Evolutionary conservation across 2,888 invertebrate species (phyloP), one percentile per base, ranked within the genome.

Genomic region (Chalcosyrphus nemorum): DNA sequence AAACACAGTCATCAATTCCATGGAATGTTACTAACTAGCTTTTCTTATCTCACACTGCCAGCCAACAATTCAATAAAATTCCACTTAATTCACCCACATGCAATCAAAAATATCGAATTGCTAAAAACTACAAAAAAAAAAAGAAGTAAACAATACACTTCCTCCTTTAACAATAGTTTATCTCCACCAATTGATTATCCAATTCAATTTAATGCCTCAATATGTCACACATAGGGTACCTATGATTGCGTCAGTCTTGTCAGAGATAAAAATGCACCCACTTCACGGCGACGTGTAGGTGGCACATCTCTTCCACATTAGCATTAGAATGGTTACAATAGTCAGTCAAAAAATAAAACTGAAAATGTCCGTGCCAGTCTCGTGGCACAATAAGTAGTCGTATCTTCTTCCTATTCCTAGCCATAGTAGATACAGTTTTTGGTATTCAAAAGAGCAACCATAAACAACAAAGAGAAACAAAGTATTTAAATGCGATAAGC

Each of bases 271-370:
- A 32, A 29, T 27, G 47, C 9, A 29, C 59, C 59, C 38, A 59
- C 57, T 17, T 17, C 29, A 3, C 19, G 11, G 17, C 24, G 1
- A 4, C 17, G 50, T 19, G 71, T 71, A 21, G 71, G 71, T 29
- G 71, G 13, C 2, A 21, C 27, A 7, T 9, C 38, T 29, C 47
- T 50, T n/a, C 27, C 11, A n/a, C 2, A 47, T 61, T 57, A 47
- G 57, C 70, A 70, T 70, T 57, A 32, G 56, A 70, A 71, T 71
- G 38, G 70, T 47, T 35, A 59, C 54, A 56, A 68, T 32, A 21
- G 50, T 29, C 7, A 61, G 5, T 17, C 41, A 6, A n/a, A 38
- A 61, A n/a, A n/a, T n/a, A n/a, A 27, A 11, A 57, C 19, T 3
- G 35, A 21, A 50, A 21, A 29, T 2, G n/a, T 61, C 50, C 59